These are phyloP conservation scores for Athripsodes cinereus DNA, from an alignment of 2,888 invertebrate species.

Conservation along the genomic window DNA sequence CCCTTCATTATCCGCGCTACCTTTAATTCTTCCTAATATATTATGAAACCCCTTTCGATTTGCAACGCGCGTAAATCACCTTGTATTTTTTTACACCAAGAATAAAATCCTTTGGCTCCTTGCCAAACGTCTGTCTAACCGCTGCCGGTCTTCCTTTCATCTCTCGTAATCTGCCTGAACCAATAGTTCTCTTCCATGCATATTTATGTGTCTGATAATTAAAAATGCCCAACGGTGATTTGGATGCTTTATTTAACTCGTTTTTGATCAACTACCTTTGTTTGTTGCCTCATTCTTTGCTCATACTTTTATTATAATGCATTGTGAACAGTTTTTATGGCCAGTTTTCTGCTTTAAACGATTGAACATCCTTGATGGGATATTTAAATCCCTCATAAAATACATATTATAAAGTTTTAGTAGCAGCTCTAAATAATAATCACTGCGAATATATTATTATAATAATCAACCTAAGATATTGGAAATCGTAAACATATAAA, in stretches of 20 bases:
- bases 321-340: no score
- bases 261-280: slow-evolving; percentile 18
- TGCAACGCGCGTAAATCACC: slow-evolving; percentile 16
- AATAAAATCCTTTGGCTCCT: slow-evolving; percentile 18
- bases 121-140: slow-evolving; percentile 22
- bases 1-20: slow-evolving; percentile 14
- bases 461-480: no score
- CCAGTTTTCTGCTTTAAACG: no score
- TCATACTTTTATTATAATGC: no score
- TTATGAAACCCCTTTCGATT: slow-evolving; percentile 10
- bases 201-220: slow-evolving; percentile 26
- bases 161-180: slow-evolving; percentile 16
- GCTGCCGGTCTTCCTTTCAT: slow-evolving; percentile 20
- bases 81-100: slow-evolving; percentile 8
- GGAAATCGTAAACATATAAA: no score
- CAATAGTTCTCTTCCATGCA: slow-evolving; percentile 21
- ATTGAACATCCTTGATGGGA: no score
- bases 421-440: no score
- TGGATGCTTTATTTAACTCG: slow-evolving; percentile 23
- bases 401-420: no score
- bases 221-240: slow-evolving; percentile 24
- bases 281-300: slow-evolving; percentile 1
- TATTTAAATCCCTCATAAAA: no score
- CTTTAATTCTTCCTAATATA: slow-evolving; percentile 3
- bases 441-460: no score